Base-by-base conservation (phyloP, 2,113 vertebrate genomes). In the Sturnira hondurensis region DNA sequence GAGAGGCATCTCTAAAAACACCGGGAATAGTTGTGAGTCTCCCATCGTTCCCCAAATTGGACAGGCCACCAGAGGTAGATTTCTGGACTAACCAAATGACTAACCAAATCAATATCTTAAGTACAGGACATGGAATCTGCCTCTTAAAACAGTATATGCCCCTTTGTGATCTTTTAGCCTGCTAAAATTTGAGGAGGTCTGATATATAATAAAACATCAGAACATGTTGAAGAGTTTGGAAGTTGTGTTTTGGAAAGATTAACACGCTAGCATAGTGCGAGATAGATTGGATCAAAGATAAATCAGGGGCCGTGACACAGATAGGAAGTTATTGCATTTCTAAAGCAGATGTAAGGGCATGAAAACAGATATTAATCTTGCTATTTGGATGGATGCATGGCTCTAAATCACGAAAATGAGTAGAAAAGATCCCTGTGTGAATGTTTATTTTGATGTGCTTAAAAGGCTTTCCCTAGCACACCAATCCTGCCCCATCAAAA, bases 371-470 rank as follows among this genome's bases (percentile, higher is more conserved):
- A 88, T 73, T 77, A 87, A 92, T 90, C 41, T 95, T 88, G 52
- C 24, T n/a, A 5, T 58, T 71, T 94, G 45, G 17, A 65, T 90
- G 52, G 17, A 52, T 61, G 3, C 0, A 9, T 56, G 33, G 5
- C 28, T 92, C 9, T 95, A 84, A 96, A 91, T 89, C 74, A 81
- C 28, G 24, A 19, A 58, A 82, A 89, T 90, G 56, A 90, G 85
- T 73, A 82, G 52, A 81, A n/a, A 28, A 91, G 13, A 65, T 45
- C 36, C 7, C 38, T 41, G 2, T 88, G 36, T 33, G 38, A 50
- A 67, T 68, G 47, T 54, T 93, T 89, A 56, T 88, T 93, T 86
- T 86, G 41, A 77, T 78, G 52, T 43, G 38, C 36, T 92, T 92
- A 36, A 58, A 84, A 94, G 38, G 24, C 14, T 58, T 76, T 38